Base-by-base conservation (phyloP, 2,888 invertebrate genomes). In the Microctonus brassicae region DNA sequence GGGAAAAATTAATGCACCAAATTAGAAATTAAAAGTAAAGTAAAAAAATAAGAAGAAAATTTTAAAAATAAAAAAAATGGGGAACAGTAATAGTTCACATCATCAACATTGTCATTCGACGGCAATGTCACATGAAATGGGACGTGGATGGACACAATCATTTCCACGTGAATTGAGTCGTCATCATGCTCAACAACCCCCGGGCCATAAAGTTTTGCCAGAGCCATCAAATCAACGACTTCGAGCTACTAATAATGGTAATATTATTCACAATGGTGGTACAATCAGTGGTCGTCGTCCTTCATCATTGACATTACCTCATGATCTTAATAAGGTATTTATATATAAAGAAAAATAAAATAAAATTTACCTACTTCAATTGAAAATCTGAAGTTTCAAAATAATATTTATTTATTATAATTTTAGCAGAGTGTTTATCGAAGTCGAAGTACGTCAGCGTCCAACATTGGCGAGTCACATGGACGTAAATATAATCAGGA, bases 171-270 rank as follows among this genome's bases (percentile, higher is more conserved):
- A 83, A 63, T 75, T 82, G 52, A 73, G 77, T n/a, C 79, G 80
- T 74, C 81, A n/a, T n/a, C n/a, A 82, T 66, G 79, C 81, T 39
- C 78, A 81, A 7, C 83, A 82, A 73, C 78, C 82, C 67, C 73
- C 81, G 26, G 84, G 83, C 13, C 81, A 81, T 34, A 91, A 93
- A 90, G 94, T 94, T 70, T 89, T 95, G 34, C 94, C 94, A 9
- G 91, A 93, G 73, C 88, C 92, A 70, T 88, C 90, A 80, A 92
- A 92, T 10, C 92, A 93, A 76, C 90, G 91, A 76, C 89, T 96
- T 68, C 91, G 95, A 74, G 91, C 92, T 70, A 95, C 95, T 2
- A 93, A 94, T 87, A 95, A 96, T 88, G 95, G 95, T 64, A 93
- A 92, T 81, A 94, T 95, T 83, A 88, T 96, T 69, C 94, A 94